A percentile compares a stretch with the other conserved stretches of the same genome.
These are phyloP conservation scores for Amphipoea lucens DNA, from an alignment of 2,888 invertebrate species.

Conservation along the genomic window DNA sequence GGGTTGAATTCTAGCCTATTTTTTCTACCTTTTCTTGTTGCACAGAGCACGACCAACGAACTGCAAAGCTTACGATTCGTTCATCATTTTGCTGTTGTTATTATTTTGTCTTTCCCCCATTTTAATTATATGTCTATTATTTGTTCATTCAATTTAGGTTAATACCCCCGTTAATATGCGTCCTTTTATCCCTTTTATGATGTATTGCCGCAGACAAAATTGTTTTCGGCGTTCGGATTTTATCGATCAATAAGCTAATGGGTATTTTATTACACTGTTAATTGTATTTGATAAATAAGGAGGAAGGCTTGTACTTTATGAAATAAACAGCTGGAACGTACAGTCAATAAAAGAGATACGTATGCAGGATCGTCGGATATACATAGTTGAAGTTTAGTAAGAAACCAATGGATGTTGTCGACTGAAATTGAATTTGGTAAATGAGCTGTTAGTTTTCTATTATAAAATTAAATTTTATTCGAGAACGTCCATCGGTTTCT, in stretches of 20 bases:
- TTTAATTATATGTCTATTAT: slow-evolving; percentile 28
- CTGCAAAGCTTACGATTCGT: slow-evolving; percentile 1
- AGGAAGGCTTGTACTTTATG: slow-evolving; percentile 5
- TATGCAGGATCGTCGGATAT: no score
- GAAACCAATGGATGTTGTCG: no score
- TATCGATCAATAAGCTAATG: slow-evolving; percentile 59
- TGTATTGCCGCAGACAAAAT: slow-evolving; percentile 46
- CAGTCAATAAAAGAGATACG: no score
- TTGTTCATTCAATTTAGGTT: slow-evolving; percentile 58
- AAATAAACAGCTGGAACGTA: neutral
- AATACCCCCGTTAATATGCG: slow-evolving; percentile 61
- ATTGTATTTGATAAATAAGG: slow-evolving; percentile 55
- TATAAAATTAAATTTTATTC: no score
- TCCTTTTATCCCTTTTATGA: slow-evolving; percentile 54
- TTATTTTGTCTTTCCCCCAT: slow-evolving; percentile 18
- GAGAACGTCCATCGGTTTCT: no score
- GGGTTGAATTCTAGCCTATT: neutral
- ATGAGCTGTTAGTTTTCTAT: no score
- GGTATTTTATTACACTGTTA: slow-evolving; percentile 60
- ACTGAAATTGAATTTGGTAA: no score
- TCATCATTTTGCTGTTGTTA: slow-evolving; percentile 14
- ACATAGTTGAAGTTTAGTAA: no score
- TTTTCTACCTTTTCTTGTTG: slow-evolving; percentile 18
- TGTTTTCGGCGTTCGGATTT: slow-evolving; percentile 49
- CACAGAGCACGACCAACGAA: neutral